Evolutionary conservation across 2,888 invertebrate species (phyloP), one percentile per base, ranked within the genome.

Genomic region (Anoncus sp.): DNA sequence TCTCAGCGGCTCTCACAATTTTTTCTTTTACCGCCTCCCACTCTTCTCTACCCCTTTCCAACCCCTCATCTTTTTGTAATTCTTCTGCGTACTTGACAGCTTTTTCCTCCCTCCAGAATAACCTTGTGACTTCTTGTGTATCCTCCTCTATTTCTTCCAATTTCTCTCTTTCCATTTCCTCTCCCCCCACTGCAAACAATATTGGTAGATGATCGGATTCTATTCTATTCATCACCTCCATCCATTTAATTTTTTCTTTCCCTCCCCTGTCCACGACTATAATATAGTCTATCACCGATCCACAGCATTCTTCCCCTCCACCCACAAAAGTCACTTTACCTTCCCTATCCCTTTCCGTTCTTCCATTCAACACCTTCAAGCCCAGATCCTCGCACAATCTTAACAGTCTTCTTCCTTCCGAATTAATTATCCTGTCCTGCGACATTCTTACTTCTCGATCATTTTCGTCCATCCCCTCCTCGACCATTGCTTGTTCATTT

Each of bases 171-270:
- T 22, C 22, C 2, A 3, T 22, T 51, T 20, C 20, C 20, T 49
- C 22, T 49, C 18, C 49, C 49, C 18, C 3, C 20, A 14, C 27
- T 14, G 7, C 3, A 1, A 53, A 27, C n/a, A n/a, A 5, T 9
- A 53, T 12, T 14, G 53, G 53, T 7, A 53, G 24, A n/a, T 53
- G 53, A 6, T 53, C 53, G 4, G 53, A 53, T 9, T 24, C 53
- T 9, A 53, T 53, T 3, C 20, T 2, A 22, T 49, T 49, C 22
- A 27, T 53, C 14, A 53, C 53, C n/a, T 53, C 53, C 14, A 24
- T 14, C n/a, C 53, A 27, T 3, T 18, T 27, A 27, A 53, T n/a
- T 1, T 7, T 9, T 6, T 53, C 27, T 6, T 27, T 2, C 0
- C 1, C 53, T 4, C 24, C 53, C 1, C 27, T n/a, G 10, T 27